Evolutionary conservation across 2,888 invertebrate species (phyloP), one percentile per base, ranked within the genome.

Genomic region (Meganola albula): DNA sequence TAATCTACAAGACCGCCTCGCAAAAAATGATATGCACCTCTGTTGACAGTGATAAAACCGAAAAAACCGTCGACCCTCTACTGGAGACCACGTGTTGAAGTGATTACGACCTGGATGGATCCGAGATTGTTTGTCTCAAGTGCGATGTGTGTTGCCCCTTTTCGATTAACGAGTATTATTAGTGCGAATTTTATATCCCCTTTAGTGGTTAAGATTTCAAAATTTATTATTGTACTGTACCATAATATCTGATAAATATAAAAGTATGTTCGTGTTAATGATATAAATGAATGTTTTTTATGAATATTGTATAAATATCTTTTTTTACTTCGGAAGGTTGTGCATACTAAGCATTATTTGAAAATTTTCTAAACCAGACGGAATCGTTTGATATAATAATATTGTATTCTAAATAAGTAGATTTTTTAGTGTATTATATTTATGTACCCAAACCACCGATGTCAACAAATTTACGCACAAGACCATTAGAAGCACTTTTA

Each of bases 111-210:
- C 8, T 22, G 23, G 14, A 2, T n/a, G 20, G 6, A 16, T 4
- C 16, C 16, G 48, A 53, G 43, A 44, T 47, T 44, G 48, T 60
- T n/a, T n/a, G n/a, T n/a, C n/a, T n/a, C n/a, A n/a, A n/a, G 55
- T 57, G 50, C 49, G 57, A 43, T 62, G 56, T 53, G 59, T 50
- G 59, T 53, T 53, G 48, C 51, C 53, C 53, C 53, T 47, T 62
- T 53, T 67, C 57, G 58, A 58, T 64, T 68, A 71, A 70, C 56
- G 80, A 83, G 80, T 83, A 83, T 83, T 82, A 78, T 72, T 82
- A 83, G 77, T 71, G 72, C 71, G 78, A 78, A 76, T 78, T 83
- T 83, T 82, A 73, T 83, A 83, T 82, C 78, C 76, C 69, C 69
- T 63, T 62, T 77, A 76, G 73, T 44, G 46, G 63, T 40, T 83